Base-by-base conservation (phyloP, 2,888 invertebrate genomes). In the Rhingia rostrata region DNA sequence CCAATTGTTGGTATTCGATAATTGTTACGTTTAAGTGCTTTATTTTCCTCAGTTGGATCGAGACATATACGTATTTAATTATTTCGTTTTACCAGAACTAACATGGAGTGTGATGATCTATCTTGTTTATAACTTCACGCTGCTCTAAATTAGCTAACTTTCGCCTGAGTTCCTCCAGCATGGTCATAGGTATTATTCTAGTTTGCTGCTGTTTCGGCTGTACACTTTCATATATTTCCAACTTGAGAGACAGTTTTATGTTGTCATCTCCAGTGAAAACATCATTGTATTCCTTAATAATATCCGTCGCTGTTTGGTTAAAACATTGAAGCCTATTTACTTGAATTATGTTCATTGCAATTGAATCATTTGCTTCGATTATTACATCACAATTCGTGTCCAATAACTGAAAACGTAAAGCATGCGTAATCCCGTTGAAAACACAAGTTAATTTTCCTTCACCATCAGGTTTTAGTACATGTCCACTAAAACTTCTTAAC, bases 1-100 rank as follows among this genome's bases (percentile, higher is more conserved):
- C 77, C 72, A 33, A 66, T 51, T 30, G 77, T 82, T 14, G 72
- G 72, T 5, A 77, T 77, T 14, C 60, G 66, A 43, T 66, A 66
- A 12, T 66, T 43, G n/a, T 32, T 37, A 7, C 61, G 51, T 63
- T 74, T 67, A 9, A 77, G 22, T 9, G 60, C 35, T 53, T 60
- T 54, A 41, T 82, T 82, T 4, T 77, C 45, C 3, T 49, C 37
- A 9, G 37, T 67, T 6, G 69, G 61, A 69, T 81, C 74, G 0
- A 74, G 22, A 14, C 67, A 74, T 4, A 69, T 54, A 9, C 81
- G 41, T 12, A 63, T 53, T 58, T 74, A 67, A 0, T 60, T 45
- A 14, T 66, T 66, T 43, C 54, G 14, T 51, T 43, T 69, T 7
- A 74, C 35, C 32, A 69, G n/a, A 22, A 63, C 33, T 41, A 67